Percentiles rank a stretch among this genome's conserved stretches.
Evolutionary conservation across 1,140 invertebrate genomes (phyloP).

Genomic region (Heliconius nattereri): DNA sequence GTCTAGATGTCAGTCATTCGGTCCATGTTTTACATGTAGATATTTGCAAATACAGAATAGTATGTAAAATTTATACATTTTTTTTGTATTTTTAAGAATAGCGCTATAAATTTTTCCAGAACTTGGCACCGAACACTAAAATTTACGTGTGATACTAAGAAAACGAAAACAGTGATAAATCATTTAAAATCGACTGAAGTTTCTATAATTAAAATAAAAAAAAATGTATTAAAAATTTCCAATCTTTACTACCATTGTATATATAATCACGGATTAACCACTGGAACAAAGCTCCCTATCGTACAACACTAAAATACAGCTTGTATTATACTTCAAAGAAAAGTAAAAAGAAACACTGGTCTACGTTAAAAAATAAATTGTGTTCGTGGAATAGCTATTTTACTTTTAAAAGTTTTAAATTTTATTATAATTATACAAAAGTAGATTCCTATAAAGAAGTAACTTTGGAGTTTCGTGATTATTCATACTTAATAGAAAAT

Average conservation of each 20-base stretch:
- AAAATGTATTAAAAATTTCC: neutral
- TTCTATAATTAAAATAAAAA: too few species aligned
- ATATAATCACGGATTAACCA: neutral
- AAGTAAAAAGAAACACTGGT: neutral
- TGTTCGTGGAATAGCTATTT: neutral
- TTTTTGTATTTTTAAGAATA: neutral
- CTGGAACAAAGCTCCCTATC: neutral
- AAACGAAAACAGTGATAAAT: too few species aligned
- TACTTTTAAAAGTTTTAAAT: neutral
- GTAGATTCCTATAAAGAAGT: neutral
- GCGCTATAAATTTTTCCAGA: neutral
- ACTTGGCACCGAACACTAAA: too few species aligned
- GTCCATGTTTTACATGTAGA: conserved; percentile 24
- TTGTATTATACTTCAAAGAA: conserved; percentile 1
- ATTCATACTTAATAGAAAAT: neutral
- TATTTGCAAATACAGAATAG: neutral
- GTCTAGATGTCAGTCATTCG: conserved; percentile 4
- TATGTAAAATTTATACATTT: too few species aligned
- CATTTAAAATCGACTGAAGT: too few species aligned
- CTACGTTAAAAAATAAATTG: neutral
- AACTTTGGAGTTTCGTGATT: neutral
- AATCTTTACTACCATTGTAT: neutral
- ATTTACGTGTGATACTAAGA: too few species aligned
- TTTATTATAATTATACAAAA: neutral
- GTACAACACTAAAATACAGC: neutral